These are phyloP conservation scores for Micromussa lordhowensis DNA, from an alignment of 92 coral and sea anemone genomes.

Conservation along the genomic window DNA sequence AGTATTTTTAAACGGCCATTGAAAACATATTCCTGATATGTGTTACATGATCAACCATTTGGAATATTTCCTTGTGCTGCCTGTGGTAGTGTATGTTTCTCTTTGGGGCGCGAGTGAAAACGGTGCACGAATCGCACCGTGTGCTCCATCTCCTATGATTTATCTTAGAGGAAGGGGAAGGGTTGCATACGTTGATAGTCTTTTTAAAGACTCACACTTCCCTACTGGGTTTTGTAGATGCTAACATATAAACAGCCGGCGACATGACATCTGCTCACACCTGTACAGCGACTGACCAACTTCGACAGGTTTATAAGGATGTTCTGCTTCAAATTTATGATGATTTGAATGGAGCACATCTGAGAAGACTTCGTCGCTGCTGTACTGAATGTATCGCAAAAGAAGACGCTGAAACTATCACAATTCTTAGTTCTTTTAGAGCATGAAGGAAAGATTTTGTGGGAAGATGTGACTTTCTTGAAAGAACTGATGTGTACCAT, in stretches of 20 bases:
- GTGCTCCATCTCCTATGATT: too few relatives aligned
- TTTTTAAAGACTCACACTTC: too few relatives aligned
- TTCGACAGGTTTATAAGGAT: not conserved
- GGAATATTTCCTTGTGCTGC: not conserved
- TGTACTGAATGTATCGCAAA: not conserved
- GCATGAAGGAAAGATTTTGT: conserved; percentile 27
- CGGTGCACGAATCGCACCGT: too few relatives aligned
- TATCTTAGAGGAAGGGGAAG: too few relatives aligned
- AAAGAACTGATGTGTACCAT: conserved; percentile 23
- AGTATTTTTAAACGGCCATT: not conserved
- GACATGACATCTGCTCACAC: not conserved
- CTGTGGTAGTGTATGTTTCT: not conserved
- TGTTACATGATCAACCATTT: not conserved
- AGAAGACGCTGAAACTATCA: not conserved
- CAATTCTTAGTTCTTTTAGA: conserved; percentile 8
- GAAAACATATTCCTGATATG: not conserved
- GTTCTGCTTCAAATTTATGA: not conserved
- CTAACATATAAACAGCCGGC: too few relatives aligned
- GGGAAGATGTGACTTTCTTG: conserved; percentile 21
- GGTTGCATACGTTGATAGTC: too few relatives aligned
- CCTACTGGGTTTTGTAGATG: too few relatives aligned
- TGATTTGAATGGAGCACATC: not conserved
- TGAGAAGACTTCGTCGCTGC: not conserved
- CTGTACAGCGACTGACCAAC: conserved; percentile 4
- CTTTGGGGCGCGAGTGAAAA: too few relatives aligned